Evolutionary conservation across 2,113 vertebrate species (phyloP).

Genomic region (Panthera leo): DNA sequence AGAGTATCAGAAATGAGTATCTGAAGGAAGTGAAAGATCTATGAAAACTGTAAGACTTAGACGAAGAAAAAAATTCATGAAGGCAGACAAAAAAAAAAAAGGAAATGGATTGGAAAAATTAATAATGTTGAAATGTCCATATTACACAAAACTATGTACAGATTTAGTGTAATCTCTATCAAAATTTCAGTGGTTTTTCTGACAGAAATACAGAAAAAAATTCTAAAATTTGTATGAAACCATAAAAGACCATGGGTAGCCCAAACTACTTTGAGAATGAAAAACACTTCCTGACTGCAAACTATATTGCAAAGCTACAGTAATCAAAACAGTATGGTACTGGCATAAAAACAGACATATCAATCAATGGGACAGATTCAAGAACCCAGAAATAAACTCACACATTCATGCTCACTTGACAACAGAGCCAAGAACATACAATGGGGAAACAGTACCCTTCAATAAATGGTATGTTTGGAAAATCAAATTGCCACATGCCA

Average conservation of each 20-base stretch:
- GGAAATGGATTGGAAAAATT: not conserved
- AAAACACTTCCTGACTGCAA: not conserved
- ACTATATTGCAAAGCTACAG: not conserved
- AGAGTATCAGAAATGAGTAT: not conserved
- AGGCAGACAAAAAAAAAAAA: not conserved
- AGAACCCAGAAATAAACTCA: not conserved
- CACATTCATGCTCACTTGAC: not conserved
- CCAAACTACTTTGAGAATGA: not conserved
- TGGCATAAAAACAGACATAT: not conserved
- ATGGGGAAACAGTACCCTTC: not conserved
- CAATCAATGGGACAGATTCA: not conserved
- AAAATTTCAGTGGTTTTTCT: not conserved
- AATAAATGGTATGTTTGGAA: not conserved
- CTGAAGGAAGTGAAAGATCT: not conserved
- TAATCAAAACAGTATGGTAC: not conserved
- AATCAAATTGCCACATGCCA: not conserved
- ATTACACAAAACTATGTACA: not conserved
- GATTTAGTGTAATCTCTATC: not conserved
- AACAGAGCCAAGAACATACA: not conserved
- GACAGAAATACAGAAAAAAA: not conserved
- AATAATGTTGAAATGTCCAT: not conserved
- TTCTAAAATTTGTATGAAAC: not conserved
- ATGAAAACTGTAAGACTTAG: not conserved
- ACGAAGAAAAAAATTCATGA: not conserved
- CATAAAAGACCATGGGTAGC: not conserved